A percentile compares a stretch with the other conserved stretches of the same genome.
phyloP scores from a whole-genome alignment of 1,140 invertebrate species.

The Rhagoletis pomonella region DNA sequence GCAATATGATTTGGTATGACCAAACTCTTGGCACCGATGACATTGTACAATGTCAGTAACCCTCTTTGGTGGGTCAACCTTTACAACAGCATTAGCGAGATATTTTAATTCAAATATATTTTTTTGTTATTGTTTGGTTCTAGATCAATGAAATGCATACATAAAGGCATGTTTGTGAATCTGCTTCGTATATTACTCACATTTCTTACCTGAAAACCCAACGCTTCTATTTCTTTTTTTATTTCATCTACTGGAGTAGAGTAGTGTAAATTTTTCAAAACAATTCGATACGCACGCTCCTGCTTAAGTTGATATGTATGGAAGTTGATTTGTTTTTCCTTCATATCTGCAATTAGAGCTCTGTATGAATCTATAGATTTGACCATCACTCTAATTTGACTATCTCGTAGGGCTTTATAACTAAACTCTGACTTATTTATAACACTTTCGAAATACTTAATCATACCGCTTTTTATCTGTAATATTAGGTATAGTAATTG shows the following conservation, averaged over 20 bases:
- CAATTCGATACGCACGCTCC: constrained; percentile 59
- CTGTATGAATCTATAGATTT: constrained; percentile 55
- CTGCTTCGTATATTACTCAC: constrained; percentile 61
- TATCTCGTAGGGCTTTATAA: constrained; percentile 55
- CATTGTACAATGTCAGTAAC: too few species aligned
- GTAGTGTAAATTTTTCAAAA: constrained; percentile 62
- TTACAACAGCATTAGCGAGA: constrained; percentile 64
- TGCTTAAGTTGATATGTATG: too few species aligned
- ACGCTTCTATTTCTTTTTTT: constrained; percentile 55
- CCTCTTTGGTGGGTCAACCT: constrained; percentile 64
- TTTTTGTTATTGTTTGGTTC: too few species aligned
- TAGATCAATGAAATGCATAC: constrained; percentile 72
- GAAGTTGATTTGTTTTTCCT: constrained; percentile 38
- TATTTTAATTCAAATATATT: constrained; percentile 68
- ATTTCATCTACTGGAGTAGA: constrained; percentile 57
- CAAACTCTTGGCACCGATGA: too few species aligned
- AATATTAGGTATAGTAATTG: constrained; percentile 51
- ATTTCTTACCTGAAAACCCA: constrained; percentile 58
- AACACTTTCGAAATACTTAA: constrained; percentile 24
- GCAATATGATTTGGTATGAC: too few species aligned
- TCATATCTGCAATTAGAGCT: constrained; percentile 56
- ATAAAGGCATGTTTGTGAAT: constrained; percentile 65
- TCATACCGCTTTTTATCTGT: constrained; percentile 22
- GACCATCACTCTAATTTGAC: too few species aligned
- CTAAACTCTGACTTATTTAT: constrained; percentile 51